Base-by-base conservation (phyloP, 2,113 vertebrate genomes). In the Pteropus alecto region DNA sequence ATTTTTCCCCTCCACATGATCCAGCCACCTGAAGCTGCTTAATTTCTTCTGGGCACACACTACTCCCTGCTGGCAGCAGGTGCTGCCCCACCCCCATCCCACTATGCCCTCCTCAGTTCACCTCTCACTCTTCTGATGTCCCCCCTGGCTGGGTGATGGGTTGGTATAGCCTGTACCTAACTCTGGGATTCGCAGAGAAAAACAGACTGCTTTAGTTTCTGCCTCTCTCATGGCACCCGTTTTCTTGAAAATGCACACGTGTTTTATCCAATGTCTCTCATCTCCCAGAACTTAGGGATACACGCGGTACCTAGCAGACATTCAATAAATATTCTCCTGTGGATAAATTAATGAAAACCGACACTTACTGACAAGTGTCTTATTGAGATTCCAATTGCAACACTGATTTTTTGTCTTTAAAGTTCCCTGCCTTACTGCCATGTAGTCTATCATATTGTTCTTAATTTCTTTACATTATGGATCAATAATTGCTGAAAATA, bases 31-130 rank as follows among this genome's bases (percentile, higher is more conserved):
- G 3, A n/a, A 22, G 46, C 30, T 2, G 0, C 11, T 63, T 43
- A 7, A 1, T 7, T 6, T 30, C 1, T 43, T 13, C 2, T 4
- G 8, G 6, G 4, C 5, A 13, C 26, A 22, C 3, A 14, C 4
- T 3, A 4, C 21, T 15, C 28, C 11, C 13, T 4, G 4, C 61
- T 54, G 60, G 26, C 30, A 24, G 18, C 18, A 54, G 10, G 0
- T 5, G 7, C 11, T 4, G 0, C 6, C 41, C 46, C 19, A 6
- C 5, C 8, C 13, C 26, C 51, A 7, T 19, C 35, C 13, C 8
- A 5, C 54, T 26, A 0, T 21, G 11, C 24, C 21, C 1, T 2
- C 24, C 9, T 3, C 2, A 0, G 13, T 4, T n/a, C 33, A 26
- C 26, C 22, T 6, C 5, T 30, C 30, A 16, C 16, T 16, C 8